Base-by-base conservation (phyloP, 2,113 vertebrate species). In the Hydrolagus affinis region DNA sequence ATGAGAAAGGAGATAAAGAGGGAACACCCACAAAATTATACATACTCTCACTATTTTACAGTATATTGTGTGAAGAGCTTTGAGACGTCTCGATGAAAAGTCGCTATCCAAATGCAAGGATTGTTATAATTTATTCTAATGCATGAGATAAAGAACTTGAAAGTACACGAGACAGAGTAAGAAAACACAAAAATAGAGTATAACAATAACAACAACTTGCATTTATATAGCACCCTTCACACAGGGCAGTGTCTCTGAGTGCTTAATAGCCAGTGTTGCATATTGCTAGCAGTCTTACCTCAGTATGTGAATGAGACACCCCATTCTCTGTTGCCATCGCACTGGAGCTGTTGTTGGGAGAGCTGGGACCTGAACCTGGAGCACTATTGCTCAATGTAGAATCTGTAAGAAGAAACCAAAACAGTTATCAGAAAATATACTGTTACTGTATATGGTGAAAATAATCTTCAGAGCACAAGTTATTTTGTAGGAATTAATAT, bases 281-380 rank as follows among this genome's bases (percentile, higher is more conserved):
- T 11, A 83, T 30, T 9, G 30, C 7, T 66, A 8, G 44, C 60
- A 4, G 44, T 71, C 92, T 89, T 94, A 99, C 98, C 96, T 98
- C 98, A 30, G 95, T 91, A 87, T 95, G 95, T 90, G 95, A 94
- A 86, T 91, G 94, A 56, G 95, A 91, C 85, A 95, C 92, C 88
- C 97, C 96, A 19, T 93, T 98, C 92, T 99, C 97, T 88, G 94
- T 89, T 88, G 95, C 91, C 88, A 93, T 94, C 91, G 93, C 94
- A 92, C 94, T 92, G 4, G 94, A 96, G 85, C 94, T 96, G 86
- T 96, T 96, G 87, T 95, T 97, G 87, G 98, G 98, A 86, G 98
- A 99, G 91, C 96, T 96, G 88, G 97, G 96, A 86, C 96, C 97
- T 30, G 97, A 98, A 73, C 95, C 97, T 86, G 96, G 95, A 87